Conservation (phyloP, 2,888 invertebrate species). For the Synergus gifuensis region DNA sequence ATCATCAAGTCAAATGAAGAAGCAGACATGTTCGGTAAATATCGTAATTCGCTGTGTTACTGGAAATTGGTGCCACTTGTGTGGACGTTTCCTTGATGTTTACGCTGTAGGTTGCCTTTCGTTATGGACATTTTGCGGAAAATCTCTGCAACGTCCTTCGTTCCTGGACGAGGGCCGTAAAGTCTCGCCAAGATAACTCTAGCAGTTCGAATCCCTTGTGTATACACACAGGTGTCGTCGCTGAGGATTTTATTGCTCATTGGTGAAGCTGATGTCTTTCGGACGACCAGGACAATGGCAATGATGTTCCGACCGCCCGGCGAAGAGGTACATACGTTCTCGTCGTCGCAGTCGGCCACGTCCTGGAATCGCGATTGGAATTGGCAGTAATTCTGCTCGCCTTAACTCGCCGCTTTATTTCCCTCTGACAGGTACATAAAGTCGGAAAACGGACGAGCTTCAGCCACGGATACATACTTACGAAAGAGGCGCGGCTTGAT, state of each 20-base stretch:
- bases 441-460: slow-evolving; percentile 53
- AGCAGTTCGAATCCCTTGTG: slow-evolving; percentile 9
- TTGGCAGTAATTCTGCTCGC: slow-evolving; percentile 47
- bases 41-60: not conserved
- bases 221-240: slow-evolving; percentile 47
- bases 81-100: not conserved
- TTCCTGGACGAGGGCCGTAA: slow-evolving; percentile 57
- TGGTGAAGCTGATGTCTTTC: slow-evolving; percentile 39
- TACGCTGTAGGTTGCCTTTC: not conserved
- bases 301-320: slow-evolving; percentile 46
- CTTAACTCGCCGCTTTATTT: slow-evolving; percentile 50
- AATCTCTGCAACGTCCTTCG: slow-evolving; percentile 17
- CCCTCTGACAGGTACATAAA: slow-evolving; percentile 58
- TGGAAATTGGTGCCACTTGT: slow-evolving; percentile 4
- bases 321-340: slow-evolving; percentile 30
- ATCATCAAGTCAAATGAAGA: no score
- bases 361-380: slow-evolving; percentile 50
- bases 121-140: slow-evolving; percentile 7
- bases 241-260: slow-evolving; percentile 50
- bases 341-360: slow-evolving; percentile 26
- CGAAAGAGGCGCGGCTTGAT: slow-evolving; percentile 37
- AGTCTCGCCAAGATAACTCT: slow-evolving; percentile 51
- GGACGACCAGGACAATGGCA: slow-evolving; percentile 38
- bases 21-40: not conserved
- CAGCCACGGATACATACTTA: slow-evolving; percentile 34